Base-by-base conservation (phyloP, 2,797 vertebrate species). In the Esox masquinongy region DNA sequence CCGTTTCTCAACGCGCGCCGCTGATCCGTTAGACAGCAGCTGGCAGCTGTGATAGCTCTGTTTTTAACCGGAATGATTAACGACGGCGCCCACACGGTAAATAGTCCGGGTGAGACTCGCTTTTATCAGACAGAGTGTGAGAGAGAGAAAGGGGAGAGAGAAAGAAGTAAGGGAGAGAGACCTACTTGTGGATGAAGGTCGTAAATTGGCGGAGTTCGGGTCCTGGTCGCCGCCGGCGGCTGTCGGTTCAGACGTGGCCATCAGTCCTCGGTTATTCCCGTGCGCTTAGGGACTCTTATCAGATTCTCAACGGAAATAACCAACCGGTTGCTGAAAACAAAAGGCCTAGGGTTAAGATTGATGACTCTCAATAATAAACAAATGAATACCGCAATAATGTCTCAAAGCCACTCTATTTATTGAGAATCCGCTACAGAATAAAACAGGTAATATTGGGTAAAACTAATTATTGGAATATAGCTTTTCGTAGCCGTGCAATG, bases 181-280 rank as follows among this genome's bases (percentile, higher is more conserved):
- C 97, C 89, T 98, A 98, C 97, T 96, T 96, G 96, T 93, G 85
- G 93, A 90, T 72, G 91, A 88, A 82, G 97, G 95, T 95, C 95
- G 95, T 87, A 98, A 93, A 94, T 96, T 97, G 84, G 92, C 89
- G 8, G 96, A 91, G 88, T 94, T 96, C 88, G 96, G 94, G 88
- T 98, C 96, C 83, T 95, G 95, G 49, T 75, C 95, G 74, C 91
- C 92, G 88, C 92, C 95, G 85, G 95, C 94, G 88, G 96, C 94
- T 82, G 95, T 95, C 72, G 97, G 95, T 85, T 96, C 94, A 16
- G 96, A 96, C 83, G 97, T 92, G 88, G 98, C 98, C 97, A 98
- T 99, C 86, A 80, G 74, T 94, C 90, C 85, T 86, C 85, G 77
- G 82, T 88, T 88, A 82, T 79, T 74, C 73, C 68, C 72, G 47